Base-by-base conservation (phyloP, 2,888 invertebrate genomes). In the Drosophila pseudotalamancana region DNA sequence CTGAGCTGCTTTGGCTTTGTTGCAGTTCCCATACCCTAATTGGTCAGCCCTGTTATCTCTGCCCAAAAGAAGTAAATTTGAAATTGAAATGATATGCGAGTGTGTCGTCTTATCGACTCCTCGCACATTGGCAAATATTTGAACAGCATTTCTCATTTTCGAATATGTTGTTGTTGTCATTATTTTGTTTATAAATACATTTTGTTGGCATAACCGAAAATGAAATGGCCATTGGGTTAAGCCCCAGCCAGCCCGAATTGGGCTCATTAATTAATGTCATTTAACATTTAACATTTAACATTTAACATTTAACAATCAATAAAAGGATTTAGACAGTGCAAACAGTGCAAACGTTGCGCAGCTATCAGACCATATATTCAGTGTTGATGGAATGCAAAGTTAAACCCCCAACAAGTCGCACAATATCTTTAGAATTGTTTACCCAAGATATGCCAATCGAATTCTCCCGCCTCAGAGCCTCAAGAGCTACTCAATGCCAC, bases 261-360 rank as follows among this genome's bases (percentile, higher is more conserved):
- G 37, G 56, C 64, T 80, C 75, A 80, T 82, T 84, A 81, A 81
- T 87, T 64, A 80, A 67, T 82, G 81, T 80, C 77, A 66, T 16
- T 18, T 35, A 62, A 46, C 50, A 57, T 79, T 67, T 46, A 66
- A 32, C 37, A 51, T 79, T 83, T 79, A 77, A 57, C 80, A 71
- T 74, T 65, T 75, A n/a, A n/a, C 59, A 77, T 76, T 81, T n/a
- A n/a, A 77, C 80, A 76, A 87, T 88, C 85, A 87, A 88, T 88
- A 83, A 88, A 81, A 73, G 77, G 81, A 89, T 83, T 80, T 72
- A 77, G 86, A 88, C 82, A 88, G 77, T 67, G 45, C 57, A 77
- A 51, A 66, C 67, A 72, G 77, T 67, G 45, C 57, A 77, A 51
- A 66, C 67, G 67, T 31, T 45, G 53, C 32, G 6, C 40, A 35